Base-by-base conservation (phyloP, 2,888 invertebrate species). In the Drosophila suboccidentalis region DNA sequence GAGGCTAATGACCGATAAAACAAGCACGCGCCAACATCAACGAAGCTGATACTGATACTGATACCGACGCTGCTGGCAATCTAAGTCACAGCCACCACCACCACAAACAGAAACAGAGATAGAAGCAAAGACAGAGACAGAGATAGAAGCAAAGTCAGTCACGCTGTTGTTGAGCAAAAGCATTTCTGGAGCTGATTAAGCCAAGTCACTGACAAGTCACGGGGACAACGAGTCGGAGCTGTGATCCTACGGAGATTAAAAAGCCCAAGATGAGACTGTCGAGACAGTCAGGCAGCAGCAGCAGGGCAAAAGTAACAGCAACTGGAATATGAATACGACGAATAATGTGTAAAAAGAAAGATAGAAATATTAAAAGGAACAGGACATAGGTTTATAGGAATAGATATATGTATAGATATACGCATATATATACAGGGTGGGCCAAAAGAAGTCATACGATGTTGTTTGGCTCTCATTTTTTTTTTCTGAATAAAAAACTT, bases 1-100 rank as follows among this genome's bases (percentile, higher is more conserved):
- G 47, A 76, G 88, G 88, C 86, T 80, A 88, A 85, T 88, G 85
- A 88, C 85, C 85, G 88, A 85, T 85, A 85, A 88, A 85, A 77
- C 57, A 50, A 86, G 80, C 86, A 87, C 83, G 80, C 80, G 75
- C 86, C 75, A 55, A 55, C 62, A 57, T 59, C 70, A 63, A 17
- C 75, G 61, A 39, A 68, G 55, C 66, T 57, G 43, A 68, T 63
- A 60, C 22, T 22, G 22, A 22, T 22, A 22, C 22, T 22, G 22
- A 22, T 22, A 22, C 22, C 22, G 46, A 49, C 19, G 50, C 22
- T 22, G 50, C 22, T 22, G 44, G 8, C 68, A 74, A 75, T 74
- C 75, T 60, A 75, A 70, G 59, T 63, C 63, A 55, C 32, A 55
- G 58, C n/a, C n/a, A 34, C 38, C 19, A 19, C 19, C 22, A 22